phyloP scores from a whole-genome alignment of 2,888 invertebrate species.

The Polyommatus icarus region DNA sequence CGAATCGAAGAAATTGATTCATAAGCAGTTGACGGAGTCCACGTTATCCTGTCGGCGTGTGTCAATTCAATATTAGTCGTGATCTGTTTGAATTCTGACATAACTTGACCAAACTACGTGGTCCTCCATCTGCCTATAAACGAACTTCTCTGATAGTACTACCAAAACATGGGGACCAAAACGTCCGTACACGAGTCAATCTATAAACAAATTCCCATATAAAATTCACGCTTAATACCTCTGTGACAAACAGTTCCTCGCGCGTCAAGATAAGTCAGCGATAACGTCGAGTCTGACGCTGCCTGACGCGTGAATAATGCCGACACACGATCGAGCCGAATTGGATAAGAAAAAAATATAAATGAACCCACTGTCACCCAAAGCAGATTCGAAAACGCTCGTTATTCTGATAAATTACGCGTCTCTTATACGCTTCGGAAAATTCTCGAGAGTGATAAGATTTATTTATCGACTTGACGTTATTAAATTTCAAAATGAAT shows the following conservation, averaged over 20 bases:
- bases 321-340: conserved; percentile 72
- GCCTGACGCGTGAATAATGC: conserved; percentile 57
- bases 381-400: conserved; percentile 75
- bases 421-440: conserved; percentile 58
- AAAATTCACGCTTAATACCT: conserved; percentile 12
- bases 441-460: conserved; percentile 31
- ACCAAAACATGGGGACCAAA: no score
- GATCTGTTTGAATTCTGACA: no score
- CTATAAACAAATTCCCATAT: background rate
- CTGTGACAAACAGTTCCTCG: conserved; percentile 64
- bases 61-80: no score
- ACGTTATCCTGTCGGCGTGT: no score
- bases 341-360: conserved; percentile 75
- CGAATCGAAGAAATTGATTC: no score
- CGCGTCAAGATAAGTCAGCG: conserved; percentile 61
- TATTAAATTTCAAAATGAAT: conserved; percentile 30
- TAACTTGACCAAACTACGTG: no score
- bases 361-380: conserved; percentile 74
- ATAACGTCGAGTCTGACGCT: conserved; percentile 63
- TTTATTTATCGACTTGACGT: conserved; percentile 28
- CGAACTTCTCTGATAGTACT: no score
- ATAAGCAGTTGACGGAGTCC: no score
- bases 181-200: background rate
- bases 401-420: conserved; percentile 75
- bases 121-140: no score